Evolutionary conservation across 2,797 vertebrate species (phyloP).

Genomic region (Sternotherus odoratus): DNA sequence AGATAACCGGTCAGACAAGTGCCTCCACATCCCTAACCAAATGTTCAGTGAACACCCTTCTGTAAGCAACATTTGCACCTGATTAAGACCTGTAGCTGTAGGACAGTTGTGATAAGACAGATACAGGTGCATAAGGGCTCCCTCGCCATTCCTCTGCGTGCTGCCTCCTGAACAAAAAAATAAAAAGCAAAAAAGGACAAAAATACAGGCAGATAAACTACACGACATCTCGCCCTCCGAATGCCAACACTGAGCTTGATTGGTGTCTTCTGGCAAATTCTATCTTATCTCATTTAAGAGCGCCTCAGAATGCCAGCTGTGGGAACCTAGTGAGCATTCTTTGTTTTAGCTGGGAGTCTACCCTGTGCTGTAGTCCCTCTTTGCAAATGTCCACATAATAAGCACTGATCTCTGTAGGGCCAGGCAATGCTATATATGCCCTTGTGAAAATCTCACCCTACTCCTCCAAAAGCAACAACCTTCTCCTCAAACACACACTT

Average conservation of each 20-base stretch:
- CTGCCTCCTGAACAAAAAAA: background rate
- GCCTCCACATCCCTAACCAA: too few relatives aligned
- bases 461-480: background rate
- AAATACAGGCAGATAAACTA: slow-evolving; percentile 28
- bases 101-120: background rate
- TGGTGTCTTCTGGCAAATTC: background rate
- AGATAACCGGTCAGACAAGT: background rate
- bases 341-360: rapidly evolving
- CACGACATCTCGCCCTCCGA: slow-evolving; percentile 15
- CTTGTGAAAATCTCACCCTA: background rate
- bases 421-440: background rate
- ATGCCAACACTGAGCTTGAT: background rate
- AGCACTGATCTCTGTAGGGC: too few relatives aligned
- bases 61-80: too few relatives aligned
- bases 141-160: background rate
- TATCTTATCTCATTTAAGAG: background rate
- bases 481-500: background rate
- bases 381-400: rapidly evolving
- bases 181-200: slow-evolving; percentile 10
- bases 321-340: background rate
- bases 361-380: too few relatives aligned
- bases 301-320: background rate
- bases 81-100: background rate
- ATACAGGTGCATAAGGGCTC: background rate
- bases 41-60: background rate